Conservation (phyloP, 1,140 invertebrate genomes). For the Bombus cullumanus region DNA sequence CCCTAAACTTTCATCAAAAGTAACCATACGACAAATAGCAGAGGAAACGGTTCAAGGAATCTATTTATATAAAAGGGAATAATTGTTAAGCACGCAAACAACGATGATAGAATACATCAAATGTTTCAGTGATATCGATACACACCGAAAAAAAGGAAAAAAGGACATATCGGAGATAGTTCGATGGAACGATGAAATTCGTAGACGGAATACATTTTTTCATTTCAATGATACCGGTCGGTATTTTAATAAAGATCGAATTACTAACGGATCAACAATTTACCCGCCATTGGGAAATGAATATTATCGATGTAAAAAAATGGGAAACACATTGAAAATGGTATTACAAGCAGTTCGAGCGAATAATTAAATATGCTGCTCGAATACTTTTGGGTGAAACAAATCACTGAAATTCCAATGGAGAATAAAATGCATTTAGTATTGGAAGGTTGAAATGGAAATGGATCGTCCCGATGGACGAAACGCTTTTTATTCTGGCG, state of each 20-base stretch:
- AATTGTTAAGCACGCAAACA: not conserved
- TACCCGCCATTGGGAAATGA: conserved; percentile 1
- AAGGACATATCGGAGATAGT: not conserved
- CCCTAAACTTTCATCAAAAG: not conserved
- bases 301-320: conserved; percentile 12
- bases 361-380: conserved; percentile 46
- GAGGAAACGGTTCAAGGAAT: not conserved
- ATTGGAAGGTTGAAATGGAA: conserved; percentile 42
- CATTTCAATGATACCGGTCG: not conserved
- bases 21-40: not conserved
- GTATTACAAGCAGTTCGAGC: conserved; percentile 33
- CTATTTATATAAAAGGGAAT: not conserved
- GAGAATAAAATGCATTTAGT: conserved; percentile 43
- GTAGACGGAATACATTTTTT: conserved; percentile 3
- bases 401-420: conserved; percentile 43
- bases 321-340: not conserved
- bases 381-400: conserved; percentile 48
- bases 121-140: not conserved
- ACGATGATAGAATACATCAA: too few species aligned
- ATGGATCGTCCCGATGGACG: conserved; percentile 52
- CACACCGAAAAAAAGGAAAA: too few species aligned
- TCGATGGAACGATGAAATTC: not conserved
- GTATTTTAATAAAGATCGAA: conserved; percentile 27
- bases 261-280: conserved; percentile 28
- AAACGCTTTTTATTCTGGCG: conserved; percentile 26